Percentiles rank a stretch among this genome's conserved stretches.
phyloP scores from a whole-genome alignment of 1,140 invertebrate genomes.

The Platorchestia sp. region DNA sequence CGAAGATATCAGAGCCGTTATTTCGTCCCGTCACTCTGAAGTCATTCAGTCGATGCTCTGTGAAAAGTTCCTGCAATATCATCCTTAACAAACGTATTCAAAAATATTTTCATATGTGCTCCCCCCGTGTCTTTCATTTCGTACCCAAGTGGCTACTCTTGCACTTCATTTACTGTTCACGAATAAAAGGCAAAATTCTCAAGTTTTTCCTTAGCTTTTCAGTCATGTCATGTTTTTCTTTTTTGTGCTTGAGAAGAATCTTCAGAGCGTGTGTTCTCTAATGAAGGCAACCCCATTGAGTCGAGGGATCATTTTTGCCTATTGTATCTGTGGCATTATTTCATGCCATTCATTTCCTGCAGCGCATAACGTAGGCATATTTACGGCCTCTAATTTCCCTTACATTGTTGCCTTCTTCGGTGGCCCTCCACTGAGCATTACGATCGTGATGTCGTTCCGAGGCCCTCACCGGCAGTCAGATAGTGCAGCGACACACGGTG shows the following conservation, averaged over 20 bases:
- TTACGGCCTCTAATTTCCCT: slow-evolving; percentile 32
- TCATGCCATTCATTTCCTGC: slow-evolving; percentile 37
- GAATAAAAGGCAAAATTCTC: background rate
- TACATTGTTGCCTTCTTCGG: background rate
- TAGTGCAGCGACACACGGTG: background rate
- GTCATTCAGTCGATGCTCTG: background rate
- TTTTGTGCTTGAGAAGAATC: background rate
- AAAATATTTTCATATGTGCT: background rate
- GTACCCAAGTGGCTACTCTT: background rate
- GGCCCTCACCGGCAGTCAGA: background rate
- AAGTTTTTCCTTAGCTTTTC: background rate
- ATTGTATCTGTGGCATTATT: slow-evolving; percentile 37
- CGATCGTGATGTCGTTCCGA: background rate
- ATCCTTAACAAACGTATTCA: background rate
- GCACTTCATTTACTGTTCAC: background rate
- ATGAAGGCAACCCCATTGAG: background rate
- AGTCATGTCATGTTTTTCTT: background rate
- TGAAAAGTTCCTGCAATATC: background rate
- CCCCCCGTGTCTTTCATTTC: background rate
- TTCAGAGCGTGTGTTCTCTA: background rate
- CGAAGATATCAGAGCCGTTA: no score
- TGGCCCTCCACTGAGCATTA: background rate
- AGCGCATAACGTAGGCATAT: background rate
- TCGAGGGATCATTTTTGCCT: slow-evolving; percentile 12
- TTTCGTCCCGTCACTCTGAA: no score